phyloP scores from a whole-genome alignment of 2,888 invertebrate genomes.

The Lissonota sp. region DNA sequence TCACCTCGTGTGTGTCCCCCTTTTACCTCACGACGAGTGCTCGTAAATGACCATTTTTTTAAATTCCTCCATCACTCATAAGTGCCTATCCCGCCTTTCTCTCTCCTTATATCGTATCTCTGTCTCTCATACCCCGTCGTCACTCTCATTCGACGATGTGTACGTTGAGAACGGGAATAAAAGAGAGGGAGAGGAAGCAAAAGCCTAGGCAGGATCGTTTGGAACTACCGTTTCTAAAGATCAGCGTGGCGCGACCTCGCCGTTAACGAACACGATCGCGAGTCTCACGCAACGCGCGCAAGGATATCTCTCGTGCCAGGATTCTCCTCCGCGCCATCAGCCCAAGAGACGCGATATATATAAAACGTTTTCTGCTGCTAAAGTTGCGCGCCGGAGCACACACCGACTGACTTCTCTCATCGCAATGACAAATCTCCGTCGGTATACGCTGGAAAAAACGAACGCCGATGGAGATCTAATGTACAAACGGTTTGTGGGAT shows the following conservation, averaged over 20 bases:
- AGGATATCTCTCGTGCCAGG: conserved; percentile 41
- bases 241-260: conserved; percentile 64
- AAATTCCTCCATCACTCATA: conserved; percentile 34
- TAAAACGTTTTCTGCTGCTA: conserved; percentile 6
- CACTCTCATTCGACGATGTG: conserved; percentile 42
- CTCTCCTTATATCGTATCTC: conserved; percentile 53
- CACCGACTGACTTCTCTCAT: conserved; percentile 55
- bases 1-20: conserved; percentile 43
- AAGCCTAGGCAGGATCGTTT: conserved; percentile 54
- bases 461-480: conserved; percentile 17
- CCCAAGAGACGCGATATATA: too few relatives aligned
- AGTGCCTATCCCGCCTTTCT: conserved; percentile 30
- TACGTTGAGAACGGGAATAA: conserved; percentile 4
- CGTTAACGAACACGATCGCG: conserved; percentile 67
- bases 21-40: conserved; percentile 48
- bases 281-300: conserved; percentile 63
- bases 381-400: conserved; percentile 36
- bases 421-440: conserved; percentile 63
- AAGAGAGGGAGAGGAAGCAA: conserved; percentile 9
- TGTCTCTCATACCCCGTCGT: conserved; percentile 45
- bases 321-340: conserved; percentile 33
- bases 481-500: neutral
- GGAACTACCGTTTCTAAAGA: conserved; percentile 67
- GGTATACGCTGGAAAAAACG: conserved; percentile 31
- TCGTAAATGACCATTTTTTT: conserved; percentile 55